Evolutionary conservation across 2,797 vertebrate genomes (phyloP), one percentile per base, ranked within the genome.

Genomic region (Atherinosoma microstoma): DNA sequence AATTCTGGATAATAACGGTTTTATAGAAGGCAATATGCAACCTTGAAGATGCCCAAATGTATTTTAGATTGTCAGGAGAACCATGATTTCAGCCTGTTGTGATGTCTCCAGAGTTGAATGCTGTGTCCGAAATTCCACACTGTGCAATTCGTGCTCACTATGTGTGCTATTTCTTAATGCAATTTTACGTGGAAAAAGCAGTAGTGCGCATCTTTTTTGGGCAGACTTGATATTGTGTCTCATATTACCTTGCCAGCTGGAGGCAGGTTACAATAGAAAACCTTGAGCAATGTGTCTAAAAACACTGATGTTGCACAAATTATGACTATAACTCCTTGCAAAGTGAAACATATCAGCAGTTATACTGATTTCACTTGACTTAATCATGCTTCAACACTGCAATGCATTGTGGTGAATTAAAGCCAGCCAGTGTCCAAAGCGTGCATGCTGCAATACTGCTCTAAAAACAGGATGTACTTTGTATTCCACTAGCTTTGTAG

Each of bases 31-130:
- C 54, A 77, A 79, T 54, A 59, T 71, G 71, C 76, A 66, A 62
- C 73, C 61, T 82, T 40, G 65, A 7, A 72, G 47, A 80, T 53
- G 35, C 20, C 20, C 24, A n/a, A 34, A 45, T 58, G 11, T 69
- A 20, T 58, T 74, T 70, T 54, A 75, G 83, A 83, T 87, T 90
- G 87, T 89, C 87, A 82, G 82, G 51, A 64, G 73, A 78, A 73
- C 18, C 67, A 27, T 20, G 24, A 30, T 38, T 74, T 75, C 49
- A 68, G 54, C 75, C 20, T 63, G 61, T 42, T 15, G 12, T 45
- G 10, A 70, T 53, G 51, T 64, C 32, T 73, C 6, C 42, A 53
- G 62, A 56, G 61, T 74, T 0, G 0, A 3, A 67, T 42, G 24
- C 20, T 30, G 53, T 57, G 51, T 67, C 64, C 27, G 7, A 64